These are phyloP conservation scores for Neoniphon sammara DNA, from an alignment of 2,797 vertebrate genomes.

Conservation along the genomic window DNA sequence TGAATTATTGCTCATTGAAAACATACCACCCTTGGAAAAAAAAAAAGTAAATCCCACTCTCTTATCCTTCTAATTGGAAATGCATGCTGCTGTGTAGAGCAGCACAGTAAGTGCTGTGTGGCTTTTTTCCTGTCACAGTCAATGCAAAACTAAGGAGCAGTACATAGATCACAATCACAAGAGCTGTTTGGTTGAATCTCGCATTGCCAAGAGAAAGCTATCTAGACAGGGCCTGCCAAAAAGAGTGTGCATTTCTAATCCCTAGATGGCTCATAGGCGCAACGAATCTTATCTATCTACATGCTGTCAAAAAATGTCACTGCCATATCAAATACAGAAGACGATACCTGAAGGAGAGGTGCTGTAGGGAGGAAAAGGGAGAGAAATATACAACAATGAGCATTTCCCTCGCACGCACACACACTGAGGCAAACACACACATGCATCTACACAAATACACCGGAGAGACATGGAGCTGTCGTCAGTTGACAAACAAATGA, in stretches of 20 bases:
- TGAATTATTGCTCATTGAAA: constrained; percentile 37
- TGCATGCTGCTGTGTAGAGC: constrained; percentile 47
- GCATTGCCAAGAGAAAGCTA: constrained; percentile 80
- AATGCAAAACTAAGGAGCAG: constrained; percentile 75
- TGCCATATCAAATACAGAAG: constrained; percentile 81
- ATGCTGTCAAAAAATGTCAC: constrained; percentile 86
- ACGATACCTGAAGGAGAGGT: constrained; percentile 81
- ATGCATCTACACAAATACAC: constrained; percentile 66
- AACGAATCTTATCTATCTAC: constrained; percentile 85
- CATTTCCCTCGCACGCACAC: constrained; percentile 59
- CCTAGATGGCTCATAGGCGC: constrained; percentile 80
- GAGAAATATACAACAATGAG: constrained; percentile 74
- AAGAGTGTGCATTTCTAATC: constrained; percentile 81
- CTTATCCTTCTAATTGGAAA: constrained; percentile 59
- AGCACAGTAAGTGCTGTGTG: constrained; percentile 60
- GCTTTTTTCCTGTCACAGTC: constrained; percentile 73
- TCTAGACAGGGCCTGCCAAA: constrained; percentile 80
- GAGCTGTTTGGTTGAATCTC: constrained; percentile 78
- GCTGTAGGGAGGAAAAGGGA: constrained; percentile 67
- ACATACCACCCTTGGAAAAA: constrained; percentile 7
- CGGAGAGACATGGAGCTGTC: constrained; percentile 78
- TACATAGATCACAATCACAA: constrained; percentile 79
- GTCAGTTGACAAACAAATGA: constrained; percentile 87
- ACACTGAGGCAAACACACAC: constrained; percentile 21
- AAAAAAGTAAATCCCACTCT: constrained; percentile 10